These are phyloP conservation scores for Chloromyia formosa DNA, from an alignment of 2,888 invertebrate species.

Conservation along the genomic window DNA sequence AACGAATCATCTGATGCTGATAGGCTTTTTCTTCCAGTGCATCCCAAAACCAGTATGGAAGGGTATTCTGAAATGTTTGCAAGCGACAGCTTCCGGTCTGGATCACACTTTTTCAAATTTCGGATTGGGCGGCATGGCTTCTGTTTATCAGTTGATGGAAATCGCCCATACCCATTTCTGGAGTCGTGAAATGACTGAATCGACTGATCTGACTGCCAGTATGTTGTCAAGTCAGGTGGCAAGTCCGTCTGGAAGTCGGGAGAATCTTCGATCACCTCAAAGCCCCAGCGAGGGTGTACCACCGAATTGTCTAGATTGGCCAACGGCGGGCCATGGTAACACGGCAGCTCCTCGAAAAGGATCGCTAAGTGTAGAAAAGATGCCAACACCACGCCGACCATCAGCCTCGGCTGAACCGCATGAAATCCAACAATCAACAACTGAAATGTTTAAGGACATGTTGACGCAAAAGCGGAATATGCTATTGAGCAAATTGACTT, in stretches of 20 bases:
- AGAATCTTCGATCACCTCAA: constrained; percentile 73
- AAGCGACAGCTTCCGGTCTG: constrained; percentile 88
- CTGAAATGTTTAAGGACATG: constrained; percentile 94
- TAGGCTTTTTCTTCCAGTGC: constrained; percentile 66
- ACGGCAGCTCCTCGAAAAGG: constrained; percentile 55
- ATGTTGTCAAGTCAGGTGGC: constrained; percentile 62
- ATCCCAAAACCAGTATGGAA: constrained; percentile 93
- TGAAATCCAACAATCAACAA: constrained; percentile 77
- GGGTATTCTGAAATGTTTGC: constrained; percentile 92
- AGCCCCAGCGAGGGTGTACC: constrained; percentile 61
- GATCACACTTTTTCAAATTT: constrained; percentile 93
- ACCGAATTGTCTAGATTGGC: constrained; percentile 41
- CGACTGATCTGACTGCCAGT: constrained; percentile 64
- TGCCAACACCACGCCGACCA: constrained; percentile 65
- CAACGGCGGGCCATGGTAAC: constrained; percentile 37
- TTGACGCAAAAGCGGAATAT: constrained; percentile 91
- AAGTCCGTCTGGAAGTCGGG: constrained; percentile 73
- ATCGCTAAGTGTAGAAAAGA: constrained; percentile 58
- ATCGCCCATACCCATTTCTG: constrained; percentile 99
- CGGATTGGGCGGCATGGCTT: constrained; percentile 96
- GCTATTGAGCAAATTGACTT: constrained; percentile 85
- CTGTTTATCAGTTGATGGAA: constrained; percentile 95
- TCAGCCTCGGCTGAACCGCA: constrained; percentile 70
- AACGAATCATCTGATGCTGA: neutral
- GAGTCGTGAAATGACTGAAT: constrained; percentile 82